A percentile compares a stretch with the other conserved stretches of the same genome.
Evolutionary conservation across 2,797 vertebrate genomes (phyloP).

Genomic region (Cuculus canorus): DNA sequence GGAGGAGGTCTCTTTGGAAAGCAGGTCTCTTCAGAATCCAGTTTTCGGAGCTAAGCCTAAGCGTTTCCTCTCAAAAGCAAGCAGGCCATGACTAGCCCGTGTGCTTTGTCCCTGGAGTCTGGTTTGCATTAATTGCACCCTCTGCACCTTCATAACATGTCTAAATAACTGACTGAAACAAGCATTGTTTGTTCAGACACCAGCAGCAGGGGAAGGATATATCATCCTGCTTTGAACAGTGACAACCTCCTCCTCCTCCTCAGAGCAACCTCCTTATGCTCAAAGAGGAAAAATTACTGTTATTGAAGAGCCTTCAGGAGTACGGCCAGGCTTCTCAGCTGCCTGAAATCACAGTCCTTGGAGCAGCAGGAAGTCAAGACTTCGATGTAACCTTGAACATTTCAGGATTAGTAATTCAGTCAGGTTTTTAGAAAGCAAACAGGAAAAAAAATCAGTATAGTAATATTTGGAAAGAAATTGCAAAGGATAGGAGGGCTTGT

Average conservation of each 20-base stretch:
- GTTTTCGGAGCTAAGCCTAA: not conserved
- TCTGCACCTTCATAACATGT: not conserved
- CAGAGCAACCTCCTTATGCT: not conserved
- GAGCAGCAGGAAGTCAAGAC: not conserved
- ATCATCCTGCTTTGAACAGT: not conserved
- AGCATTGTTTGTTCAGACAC: not conserved
- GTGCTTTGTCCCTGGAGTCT: not conserved
- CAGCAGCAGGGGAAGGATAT: not conserved
- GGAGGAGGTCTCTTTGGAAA: too few relatives aligned
- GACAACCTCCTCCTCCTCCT: not conserved
- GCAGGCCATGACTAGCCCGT: not conserved
- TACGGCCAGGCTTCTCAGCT: not conserved
- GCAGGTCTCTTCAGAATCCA: not conserved
- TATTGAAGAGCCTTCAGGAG: not conserved
- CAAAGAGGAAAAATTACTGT: not conserved
- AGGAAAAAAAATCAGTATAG: not conserved
- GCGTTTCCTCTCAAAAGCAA: not conserved
- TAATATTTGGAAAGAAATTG: not conserved
- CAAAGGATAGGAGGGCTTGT: not conserved
- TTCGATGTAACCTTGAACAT: not conserved
- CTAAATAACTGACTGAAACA: not conserved
- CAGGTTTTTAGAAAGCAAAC: not conserved
- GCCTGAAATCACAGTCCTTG: not conserved
- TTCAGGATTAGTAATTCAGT: not conserved
- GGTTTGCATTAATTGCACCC: conserved; percentile 1